phyloP scores from a whole-genome alignment of 1,140 invertebrate genomes.

The Drosophila melanica region DNA sequence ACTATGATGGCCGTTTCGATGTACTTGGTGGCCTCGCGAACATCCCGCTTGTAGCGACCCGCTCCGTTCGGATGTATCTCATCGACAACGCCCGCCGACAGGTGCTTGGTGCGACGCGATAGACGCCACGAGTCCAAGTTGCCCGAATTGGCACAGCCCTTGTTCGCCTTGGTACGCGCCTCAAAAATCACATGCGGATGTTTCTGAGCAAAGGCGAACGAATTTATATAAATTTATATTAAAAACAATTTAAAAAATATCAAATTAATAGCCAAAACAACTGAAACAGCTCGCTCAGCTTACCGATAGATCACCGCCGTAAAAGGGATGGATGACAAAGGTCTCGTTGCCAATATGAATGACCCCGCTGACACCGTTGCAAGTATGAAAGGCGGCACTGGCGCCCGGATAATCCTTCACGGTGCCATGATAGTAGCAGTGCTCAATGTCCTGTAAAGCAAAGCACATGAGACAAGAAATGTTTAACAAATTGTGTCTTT shows the following conservation, averaged over 20 bases:
- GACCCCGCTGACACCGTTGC: conserved; percentile 97
- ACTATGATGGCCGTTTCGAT: conserved; percentile 96
- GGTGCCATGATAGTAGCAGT: conserved; percentile 97
- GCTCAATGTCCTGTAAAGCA: conserved; percentile 92
- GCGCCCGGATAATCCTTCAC: conserved; percentile 98
- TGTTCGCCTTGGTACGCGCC: conserved; percentile 92
- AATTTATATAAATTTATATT: neutral
- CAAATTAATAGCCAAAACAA: no score
- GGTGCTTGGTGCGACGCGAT: conserved; percentile 87
- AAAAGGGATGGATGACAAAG: conserved; percentile 98
- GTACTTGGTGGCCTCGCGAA: conserved; percentile 94
- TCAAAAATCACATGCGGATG: conserved; percentile 98
- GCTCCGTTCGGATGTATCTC: conserved; percentile 84
- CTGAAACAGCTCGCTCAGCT: conserved; percentile 66
- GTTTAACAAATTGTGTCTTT: no score
- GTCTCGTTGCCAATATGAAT: conserved; percentile 98
- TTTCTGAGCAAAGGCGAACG: conserved; percentile 86
- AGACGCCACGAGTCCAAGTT: conserved; percentile 89
- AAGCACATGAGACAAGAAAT: neutral
- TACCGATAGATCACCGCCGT: conserved; percentile 97
- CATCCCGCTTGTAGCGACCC: conserved; percentile 89
- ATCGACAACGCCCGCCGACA: conserved; percentile 83
- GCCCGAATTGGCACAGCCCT: conserved; percentile 93
- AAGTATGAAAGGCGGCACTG: conserved; percentile 98
- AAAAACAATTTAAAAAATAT: neutral